These are phyloP conservation scores for Orientallactaga sibirica DNA, from an alignment of 2,797 vertebrate species.

Conservation along the genomic window DNA sequence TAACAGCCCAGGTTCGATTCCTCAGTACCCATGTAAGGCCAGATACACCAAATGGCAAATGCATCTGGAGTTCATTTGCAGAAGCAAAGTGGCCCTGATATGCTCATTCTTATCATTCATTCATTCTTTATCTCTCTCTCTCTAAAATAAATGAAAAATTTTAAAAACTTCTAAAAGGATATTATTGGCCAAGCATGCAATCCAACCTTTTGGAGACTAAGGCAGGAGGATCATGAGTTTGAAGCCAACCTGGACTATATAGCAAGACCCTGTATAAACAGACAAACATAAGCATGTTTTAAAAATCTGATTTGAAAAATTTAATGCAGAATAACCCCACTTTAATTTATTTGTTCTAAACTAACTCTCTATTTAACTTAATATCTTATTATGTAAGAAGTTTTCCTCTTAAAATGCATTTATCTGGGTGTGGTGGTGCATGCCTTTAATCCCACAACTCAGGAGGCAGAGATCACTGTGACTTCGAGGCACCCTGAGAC, in stretches of 20 bases:
- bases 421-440: too few species aligned
- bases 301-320: constrained; percentile 54
- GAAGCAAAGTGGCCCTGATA: too few species aligned
- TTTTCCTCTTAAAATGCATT: constrained; percentile 23
- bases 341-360: constrained; percentile 59
- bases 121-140: too few species aligned
- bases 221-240: neutral
- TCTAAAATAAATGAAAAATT: too few species aligned
- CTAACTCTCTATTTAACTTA: constrained; percentile 51
- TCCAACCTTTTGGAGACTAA: neutral
- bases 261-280: neutral
- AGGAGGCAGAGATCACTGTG: too few species aligned
- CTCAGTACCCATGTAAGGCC: too few species aligned
- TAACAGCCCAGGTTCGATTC: too few species aligned
- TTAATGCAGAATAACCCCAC: constrained; percentile 43
- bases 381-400: constrained; percentile 4
- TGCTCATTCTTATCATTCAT: too few species aligned
- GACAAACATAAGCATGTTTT: constrained; percentile 13
- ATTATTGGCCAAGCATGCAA: neutral
- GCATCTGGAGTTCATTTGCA: too few species aligned
- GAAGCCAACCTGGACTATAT: neutral
- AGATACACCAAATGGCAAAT: too few species aligned
- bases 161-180: neutral
- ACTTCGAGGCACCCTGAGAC: too few species aligned
- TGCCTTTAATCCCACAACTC: too few species aligned